Base-by-base conservation (phyloP, 2,888 invertebrate species). In the Tridacna crocea region DNA sequence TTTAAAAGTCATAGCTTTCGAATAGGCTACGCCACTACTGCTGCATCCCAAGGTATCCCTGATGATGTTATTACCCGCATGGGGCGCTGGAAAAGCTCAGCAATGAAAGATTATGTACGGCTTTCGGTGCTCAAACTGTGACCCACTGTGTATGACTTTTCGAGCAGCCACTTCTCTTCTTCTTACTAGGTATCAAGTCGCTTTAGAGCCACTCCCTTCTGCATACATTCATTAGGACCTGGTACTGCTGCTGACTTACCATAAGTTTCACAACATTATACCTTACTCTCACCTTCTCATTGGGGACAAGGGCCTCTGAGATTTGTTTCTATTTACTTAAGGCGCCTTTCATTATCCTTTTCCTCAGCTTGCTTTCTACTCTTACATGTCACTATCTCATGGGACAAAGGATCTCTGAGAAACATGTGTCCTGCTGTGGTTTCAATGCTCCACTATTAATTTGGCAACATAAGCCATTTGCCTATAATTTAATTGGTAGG, bases 1-100 rank as follows among this genome's bases (percentile, higher is more conserved):
- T 80, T 70, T 48, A 77, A 60, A 24, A 13, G 77, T n/a, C 83
- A 83, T 27, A 48, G 46, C 15, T 77, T 83, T 36, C 66, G 79
- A 8, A 82, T 79, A n/a, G 61, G 61, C n/a, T 15, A n/a, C 12
- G 61, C 61, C 12, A 61, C 61, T 61, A n/a, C n/a, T 15, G 61
- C 61, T 10, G 61, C 61, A n/a, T 12, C 61, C 12, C n/a, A 61
- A n/a, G 61, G 61, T 61, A 11, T n/a, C 10, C n/a, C 61, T 11
- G 61, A 61, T 15, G 61, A 61, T 15, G 17, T 22, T 61, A 61
- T 61, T 61, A 15, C 61, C n/a, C 17, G 61, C 12, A 12, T 61
- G 12, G 61, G 61, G n/a, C 12, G 61, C 12, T 61, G 61, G 61
- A 15, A 12, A 22, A 61, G 61, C n/a, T 61, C 61, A 22, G 61